Base-by-base conservation (phyloP, 2,888 invertebrate genomes). In the Aphrophora alni region DNA sequence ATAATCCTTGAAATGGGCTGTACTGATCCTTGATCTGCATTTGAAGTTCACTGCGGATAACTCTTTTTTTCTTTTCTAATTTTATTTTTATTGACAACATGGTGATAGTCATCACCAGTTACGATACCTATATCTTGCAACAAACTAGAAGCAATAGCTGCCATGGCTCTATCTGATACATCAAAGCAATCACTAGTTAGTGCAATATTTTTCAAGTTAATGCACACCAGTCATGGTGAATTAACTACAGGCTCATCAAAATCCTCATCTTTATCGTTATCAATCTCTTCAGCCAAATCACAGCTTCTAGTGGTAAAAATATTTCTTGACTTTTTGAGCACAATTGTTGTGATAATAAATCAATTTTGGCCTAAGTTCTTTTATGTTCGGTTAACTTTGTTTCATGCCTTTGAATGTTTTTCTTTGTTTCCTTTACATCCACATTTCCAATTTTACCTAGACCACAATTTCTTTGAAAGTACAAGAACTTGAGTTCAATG, bases 101-200 rank as follows among this genome's bases (percentile, higher is more conserved):
- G 27, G 38, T 33, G 59, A 25, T 33, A 27, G 25, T 73, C 72
- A 26, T 44, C 2, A 38, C 44, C 78, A 78, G 72, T 78, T 44
- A 78, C 33, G 28, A 78, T 14, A 44, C 72, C 73, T n/a, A 78
- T 73, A 26, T 78, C 78, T 44, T 72, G 38, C 21, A 78, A 59
- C 24, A 78, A 69, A 73, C 78, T 78, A 27, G 72, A 78, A 33
- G 78, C 78, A 69, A 78, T 78, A 71, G 72, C 78, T 70, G 70
- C 73, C 38, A 38, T 72, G 38, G 78, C 78, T 24, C 44, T 28
- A 73, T 78, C 78, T 72, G 78, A 78, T 27, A 27, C 78, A 51
- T 72, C 78, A 72, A 69, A 78, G 17, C 27, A 51, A 44, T 78
- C 78, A 26, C 73, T 38, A 5, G 26, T 69, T 51, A 78, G 38